Evolutionary conservation across 2,797 vertebrate genomes (phyloP), one percentile per base, ranked within the genome.

Genomic region (Emydoidea blandingii): DNA sequence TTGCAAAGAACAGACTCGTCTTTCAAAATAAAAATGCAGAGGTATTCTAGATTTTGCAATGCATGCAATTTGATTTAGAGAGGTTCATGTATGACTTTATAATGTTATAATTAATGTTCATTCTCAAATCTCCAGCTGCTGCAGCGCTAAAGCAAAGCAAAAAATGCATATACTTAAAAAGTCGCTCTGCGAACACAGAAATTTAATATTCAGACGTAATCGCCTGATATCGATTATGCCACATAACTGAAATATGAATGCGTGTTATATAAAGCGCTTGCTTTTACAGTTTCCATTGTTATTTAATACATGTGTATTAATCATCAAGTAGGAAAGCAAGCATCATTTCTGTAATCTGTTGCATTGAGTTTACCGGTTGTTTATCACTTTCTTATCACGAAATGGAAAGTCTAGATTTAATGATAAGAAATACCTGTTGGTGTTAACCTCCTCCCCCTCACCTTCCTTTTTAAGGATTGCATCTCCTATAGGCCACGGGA

Each of bases 391-490:
- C 59, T 93, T 96, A 97, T 96, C 97, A 49, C 34, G 31, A 18
- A 81, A 31, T 54, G 96, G 95, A 91, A 96, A 97, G 80, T 91
- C 89, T 84, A 88, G 90, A 97, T 91, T 91, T 97, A 94, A 96
- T 96, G 92, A 96, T 96, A 93, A 95, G 88, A 95, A 95, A 95
- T 97, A 98, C 97, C 96, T 98, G 98, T 97, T 97, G 95, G 92
- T 87, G 93, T 93, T 91, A 82, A 91, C 92, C 91, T 93, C 83
- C 88, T 91, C 86, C 80, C 68, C 62, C 88, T 92, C 79, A 92
- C 90, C 52, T 94, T 72, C 72, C 94, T 93, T 96, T 96, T 78
- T 53, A 94, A 96, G 90, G 78, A 94, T 89, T 96, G 92, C 37
- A 47, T 95, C 82, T 92, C 89, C 88, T 81, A 65, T 34, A 95